A percentile compares a stretch with the other conserved stretches of the same genome.
Evolutionary conservation across 1,140 invertebrate genomes (phyloP).

Genomic region (Berghia stephanieae): DNA sequence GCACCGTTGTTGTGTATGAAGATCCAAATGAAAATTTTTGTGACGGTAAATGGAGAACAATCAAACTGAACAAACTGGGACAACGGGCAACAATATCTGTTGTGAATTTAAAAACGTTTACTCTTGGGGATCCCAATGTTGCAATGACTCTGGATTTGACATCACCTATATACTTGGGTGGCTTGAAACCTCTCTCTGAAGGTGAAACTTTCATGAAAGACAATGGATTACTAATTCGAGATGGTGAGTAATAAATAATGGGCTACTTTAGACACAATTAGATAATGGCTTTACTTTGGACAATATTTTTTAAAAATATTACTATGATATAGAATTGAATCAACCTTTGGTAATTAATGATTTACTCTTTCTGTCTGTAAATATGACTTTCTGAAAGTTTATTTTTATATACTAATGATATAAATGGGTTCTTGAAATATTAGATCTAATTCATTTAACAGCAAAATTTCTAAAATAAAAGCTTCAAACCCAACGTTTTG

Average conservation of each 20-base stretch:
- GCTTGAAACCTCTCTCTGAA: constrained; percentile 46
- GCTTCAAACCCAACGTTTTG: no score
- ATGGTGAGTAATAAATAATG: constrained; percentile 38
- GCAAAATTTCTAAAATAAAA: no score
- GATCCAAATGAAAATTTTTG: constrained; percentile 46
- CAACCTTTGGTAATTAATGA: no score
- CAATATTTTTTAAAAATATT: no score
- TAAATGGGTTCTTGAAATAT: no score
- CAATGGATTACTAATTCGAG: constrained; percentile 42
- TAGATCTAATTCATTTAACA: no score
- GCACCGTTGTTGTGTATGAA: constrained; percentile 44
- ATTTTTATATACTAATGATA: no score
- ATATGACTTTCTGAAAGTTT: no score
- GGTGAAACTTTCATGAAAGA: constrained; percentile 43
- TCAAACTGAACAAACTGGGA: constrained; percentile 43
- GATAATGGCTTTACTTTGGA: no score
- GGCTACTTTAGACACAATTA: background rate
- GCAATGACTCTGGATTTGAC: constrained; percentile 38
- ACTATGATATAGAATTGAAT: no score
- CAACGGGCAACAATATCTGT: constrained; percentile 47
- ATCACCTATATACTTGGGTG: constrained; percentile 54
- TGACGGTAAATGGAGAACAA: constrained; percentile 54
- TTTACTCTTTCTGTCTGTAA: no score
- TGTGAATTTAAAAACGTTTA: constrained; percentile 20
- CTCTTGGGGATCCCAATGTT: constrained; percentile 42